Conservation (phyloP, 64 coral and sea anemone genomes). For the Porites australiensis region DNA sequence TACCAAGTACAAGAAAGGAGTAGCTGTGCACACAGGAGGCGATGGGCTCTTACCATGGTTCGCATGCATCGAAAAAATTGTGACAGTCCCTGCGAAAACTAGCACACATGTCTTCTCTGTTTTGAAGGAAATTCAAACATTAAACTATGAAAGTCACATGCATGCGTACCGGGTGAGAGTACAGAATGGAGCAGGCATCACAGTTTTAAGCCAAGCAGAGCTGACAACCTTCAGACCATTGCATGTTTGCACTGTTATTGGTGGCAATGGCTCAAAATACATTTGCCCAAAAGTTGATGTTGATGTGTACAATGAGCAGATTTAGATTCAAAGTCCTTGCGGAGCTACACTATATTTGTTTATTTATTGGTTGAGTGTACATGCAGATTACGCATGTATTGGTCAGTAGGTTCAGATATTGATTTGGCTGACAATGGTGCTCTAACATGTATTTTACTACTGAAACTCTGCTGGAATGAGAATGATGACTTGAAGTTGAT, state of each 20-base stretch:
- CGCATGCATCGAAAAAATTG: slow-evolving; percentile 19
- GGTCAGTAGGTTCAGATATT: no score
- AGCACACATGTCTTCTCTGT: slow-evolving; percentile 40
- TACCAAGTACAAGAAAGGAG: slow-evolving; percentile 24
- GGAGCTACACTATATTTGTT: background rate
- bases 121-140: slow-evolving; percentile 10
- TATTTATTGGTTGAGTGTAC: no score
- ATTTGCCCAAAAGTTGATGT: slow-evolving; percentile 7
- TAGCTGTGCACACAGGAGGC: slow-evolving; percentile 16
- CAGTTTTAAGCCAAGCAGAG: slow-evolving; percentile 31
- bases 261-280: background rate
- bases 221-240: slow-evolving; percentile 30
- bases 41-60: slow-evolving; percentile 27
- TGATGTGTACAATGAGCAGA: slow-evolving; percentile 10
- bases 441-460: no score
- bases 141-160: slow-evolving; percentile 39
- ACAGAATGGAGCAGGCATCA: background rate
- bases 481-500: no score
- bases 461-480: no score
- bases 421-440: no score
- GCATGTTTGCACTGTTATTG: background rate
- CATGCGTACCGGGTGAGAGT: slow-evolving; percentile 28
- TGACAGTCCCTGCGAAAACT: slow-evolving; percentile 18
- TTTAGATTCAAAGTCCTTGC: background rate
- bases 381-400: no score